Conservation (phyloP, 2,113 vertebrate genomes). For the Pseudolaguvia tuberculata region DNA sequence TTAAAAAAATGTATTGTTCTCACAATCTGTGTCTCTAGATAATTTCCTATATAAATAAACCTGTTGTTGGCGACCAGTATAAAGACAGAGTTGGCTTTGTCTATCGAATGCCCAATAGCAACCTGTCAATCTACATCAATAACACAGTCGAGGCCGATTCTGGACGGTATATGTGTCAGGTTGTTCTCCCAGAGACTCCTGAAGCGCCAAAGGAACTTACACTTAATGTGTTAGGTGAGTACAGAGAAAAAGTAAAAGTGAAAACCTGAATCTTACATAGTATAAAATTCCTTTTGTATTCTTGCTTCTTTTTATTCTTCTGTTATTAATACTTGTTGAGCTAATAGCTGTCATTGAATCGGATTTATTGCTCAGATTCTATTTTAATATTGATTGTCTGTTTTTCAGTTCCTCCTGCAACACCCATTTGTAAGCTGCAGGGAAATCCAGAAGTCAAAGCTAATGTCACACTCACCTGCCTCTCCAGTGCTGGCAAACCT, state of each 20-base stretch:
- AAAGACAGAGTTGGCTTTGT: conserved; percentile 65
- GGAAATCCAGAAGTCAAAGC: conserved; percentile 69
- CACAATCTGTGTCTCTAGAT: conserved; percentile 61
- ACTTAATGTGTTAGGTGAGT: conserved; percentile 74
- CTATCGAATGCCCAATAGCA: conserved; percentile 49
- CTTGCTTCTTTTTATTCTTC: too few relatives aligned
- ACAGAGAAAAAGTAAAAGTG: too few relatives aligned
- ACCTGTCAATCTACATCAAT: conserved; percentile 78
- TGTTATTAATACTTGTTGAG: too few relatives aligned
- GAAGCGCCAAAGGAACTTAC: conserved; percentile 45
- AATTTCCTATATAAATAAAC: conserved; percentile 62
- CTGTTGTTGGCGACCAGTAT: conserved; percentile 51
- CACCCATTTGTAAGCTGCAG: conserved; percentile 70
- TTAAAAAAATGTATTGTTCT: not conserved
- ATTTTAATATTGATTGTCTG: not conserved
- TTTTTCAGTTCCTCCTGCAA: conserved; percentile 76
- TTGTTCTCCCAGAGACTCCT: conserved; percentile 49
- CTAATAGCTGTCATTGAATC: too few relatives aligned
- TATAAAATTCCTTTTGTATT: too few relatives aligned
- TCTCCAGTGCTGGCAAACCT: conserved; percentile 76
- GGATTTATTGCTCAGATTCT: not conserved
- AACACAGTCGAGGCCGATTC: conserved; percentile 75
- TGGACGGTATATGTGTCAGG: conserved; percentile 73
- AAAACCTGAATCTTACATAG: too few relatives aligned
- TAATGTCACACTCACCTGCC: conserved; percentile 81